Evolutionary conservation across 2,888 invertebrate genomes (phyloP).

Genomic region (Drosophila neonasuta): DNA sequence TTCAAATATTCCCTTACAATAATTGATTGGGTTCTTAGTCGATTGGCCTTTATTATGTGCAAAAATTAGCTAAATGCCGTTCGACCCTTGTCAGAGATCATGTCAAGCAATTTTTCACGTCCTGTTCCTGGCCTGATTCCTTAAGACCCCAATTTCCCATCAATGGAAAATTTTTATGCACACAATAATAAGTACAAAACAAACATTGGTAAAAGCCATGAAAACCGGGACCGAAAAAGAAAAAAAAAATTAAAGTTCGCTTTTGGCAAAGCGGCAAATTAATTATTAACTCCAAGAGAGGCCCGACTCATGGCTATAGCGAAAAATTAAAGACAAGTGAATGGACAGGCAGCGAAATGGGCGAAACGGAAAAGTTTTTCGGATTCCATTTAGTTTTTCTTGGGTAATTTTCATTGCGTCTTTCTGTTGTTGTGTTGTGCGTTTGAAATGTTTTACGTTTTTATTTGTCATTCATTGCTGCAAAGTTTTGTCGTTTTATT

Average conservation of each 20-base stretch:
- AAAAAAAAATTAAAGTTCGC: slow-evolving; percentile 26
- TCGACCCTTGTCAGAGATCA: slow-evolving; percentile 45
- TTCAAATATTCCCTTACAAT: neutral
- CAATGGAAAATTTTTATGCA: slow-evolving; percentile 40
- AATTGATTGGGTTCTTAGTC: neutral
- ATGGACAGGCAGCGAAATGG: slow-evolving; percentile 41
- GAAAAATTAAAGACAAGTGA: slow-evolving; percentile 56
- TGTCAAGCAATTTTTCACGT: slow-evolving; percentile 26
- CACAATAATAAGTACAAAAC: slow-evolving; percentile 43
- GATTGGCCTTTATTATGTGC: slow-evolving; percentile 26
- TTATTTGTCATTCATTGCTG: slow-evolving; percentile 68
- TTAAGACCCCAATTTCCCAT: slow-evolving; percentile 5
- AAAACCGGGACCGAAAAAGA: slow-evolving; percentile 11
- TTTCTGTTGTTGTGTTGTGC: slow-evolving; percentile 21
- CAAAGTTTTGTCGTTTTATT: slow-evolving; percentile 62
- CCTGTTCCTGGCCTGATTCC: neutral
- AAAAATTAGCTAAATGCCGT: slow-evolving; percentile 39
- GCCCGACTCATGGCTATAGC: slow-evolving; percentile 10
- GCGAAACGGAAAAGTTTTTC: slow-evolving; percentile 59
- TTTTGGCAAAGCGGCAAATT: slow-evolving; percentile 46
- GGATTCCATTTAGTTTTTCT: slow-evolving; percentile 59
- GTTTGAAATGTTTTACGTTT: slow-evolving; percentile 66
- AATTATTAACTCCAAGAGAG: slow-evolving; percentile 54
- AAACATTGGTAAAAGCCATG: slow-evolving; percentile 34
- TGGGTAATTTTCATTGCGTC: slow-evolving; percentile 33